These are phyloP conservation scores for Melipona bicolor DNA, from an alignment of 2,888 invertebrate species.

Conservation along the genomic window DNA sequence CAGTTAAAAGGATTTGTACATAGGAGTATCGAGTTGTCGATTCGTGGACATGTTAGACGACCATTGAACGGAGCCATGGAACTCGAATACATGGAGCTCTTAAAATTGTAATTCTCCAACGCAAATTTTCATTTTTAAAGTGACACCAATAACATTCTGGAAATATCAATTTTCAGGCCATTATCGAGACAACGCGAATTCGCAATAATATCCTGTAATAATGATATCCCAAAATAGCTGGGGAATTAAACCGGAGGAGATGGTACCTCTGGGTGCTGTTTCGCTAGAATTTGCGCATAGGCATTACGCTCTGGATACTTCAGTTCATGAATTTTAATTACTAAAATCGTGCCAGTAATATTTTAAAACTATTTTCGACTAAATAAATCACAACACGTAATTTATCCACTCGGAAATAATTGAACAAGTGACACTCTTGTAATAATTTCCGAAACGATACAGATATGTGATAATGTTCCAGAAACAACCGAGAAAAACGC, in stretches of 20 bases:
- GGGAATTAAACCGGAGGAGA: no score
- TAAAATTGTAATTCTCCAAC: no score
- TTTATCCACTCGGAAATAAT: not conserved
- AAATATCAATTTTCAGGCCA: no score
- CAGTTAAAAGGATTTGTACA: not conserved
- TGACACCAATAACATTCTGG: no score
- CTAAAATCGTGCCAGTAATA: no score
- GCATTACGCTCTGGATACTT: no score
- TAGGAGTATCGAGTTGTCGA: not conserved
- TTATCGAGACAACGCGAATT: no score
- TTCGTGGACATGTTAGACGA: not conserved
- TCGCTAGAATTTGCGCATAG: no score
- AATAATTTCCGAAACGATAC: not conserved
- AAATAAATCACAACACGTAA: not conserved
- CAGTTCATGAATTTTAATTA: no score
- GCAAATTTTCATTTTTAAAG: not conserved
- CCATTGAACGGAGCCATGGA: not conserved
- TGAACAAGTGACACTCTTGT: not conserved
- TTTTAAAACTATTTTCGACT: not conserved
- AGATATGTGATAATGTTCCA: not conserved
- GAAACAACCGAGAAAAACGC: not conserved
- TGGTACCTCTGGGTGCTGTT: no score
- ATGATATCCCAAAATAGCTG: no score
- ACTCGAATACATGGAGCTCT: not conserved
- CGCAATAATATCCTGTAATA: no score